Evolutionary conservation across 92 coral and sea anemone species (phyloP), one percentile per base, ranked within the genome.

Genomic region (Actinernus sp.): DNA sequence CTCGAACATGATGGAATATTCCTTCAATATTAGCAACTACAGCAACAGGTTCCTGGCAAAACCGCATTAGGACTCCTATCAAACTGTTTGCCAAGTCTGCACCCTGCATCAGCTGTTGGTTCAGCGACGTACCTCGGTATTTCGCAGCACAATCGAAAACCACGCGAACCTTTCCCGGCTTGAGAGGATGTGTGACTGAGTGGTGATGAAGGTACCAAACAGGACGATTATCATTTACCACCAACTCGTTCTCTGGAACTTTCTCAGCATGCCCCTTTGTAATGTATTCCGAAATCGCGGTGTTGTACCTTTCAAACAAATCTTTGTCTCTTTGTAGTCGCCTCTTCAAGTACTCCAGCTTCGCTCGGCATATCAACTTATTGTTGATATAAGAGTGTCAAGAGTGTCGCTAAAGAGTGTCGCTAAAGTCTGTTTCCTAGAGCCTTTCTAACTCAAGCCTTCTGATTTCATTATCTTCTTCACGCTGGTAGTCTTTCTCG

Each of bases 201-300:
- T n/a, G n/a, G n/a, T 83, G 71, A 4, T 79, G 79, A 2, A 83
- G 67, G 57, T 74, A 68, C 84, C 88, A 82, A 3, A 64, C 46
- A n/a, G 88, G 65, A 49, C 43, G n/a, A n/a, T n/a, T n/a, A 26
- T 63, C 76, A 0, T 21, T 26, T 9, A 21, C 27, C 22, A 44
- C 10, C 4, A 82, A 51, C 53, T 74, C 73, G 8, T 77, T 69
- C 8, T 54, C 34, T 2, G 82, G 83, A 13, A 84, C 58, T 41
- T 40, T 84, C 41, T 57, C 55, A 4, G 86, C 92, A 26, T 85
- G 73, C 0, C 87, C 92, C 26, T 73, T 51, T 10, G 24, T 58
- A 25, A 86, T 65, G 71, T 85, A 85, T 16, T 85, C 85, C 22
- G 16, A 4, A 71, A 65, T 64, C 13, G 83, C 44, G 7, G 68